Conservation (phyloP, 2,888 invertebrate species). For the Lasioglossum lativentre region DNA sequence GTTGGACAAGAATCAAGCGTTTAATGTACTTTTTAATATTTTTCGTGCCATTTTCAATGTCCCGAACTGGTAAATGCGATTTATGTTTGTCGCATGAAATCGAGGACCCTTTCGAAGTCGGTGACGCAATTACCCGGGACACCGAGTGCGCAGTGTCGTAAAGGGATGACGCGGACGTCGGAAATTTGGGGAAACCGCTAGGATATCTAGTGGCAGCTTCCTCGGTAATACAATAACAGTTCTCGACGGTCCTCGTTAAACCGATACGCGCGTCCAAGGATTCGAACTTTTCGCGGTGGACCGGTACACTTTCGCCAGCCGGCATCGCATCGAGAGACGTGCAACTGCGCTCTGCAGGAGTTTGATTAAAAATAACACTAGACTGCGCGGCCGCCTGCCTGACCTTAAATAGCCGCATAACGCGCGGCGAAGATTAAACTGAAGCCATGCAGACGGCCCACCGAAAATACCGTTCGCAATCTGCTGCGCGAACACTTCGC, state of each 20-base stretch:
- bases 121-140: background rate
- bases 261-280: constrained; percentile 32
- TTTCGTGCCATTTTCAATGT: too few species aligned
- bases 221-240: background rate
- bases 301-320: background rate
- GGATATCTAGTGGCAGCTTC: background rate
- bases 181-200: constrained; percentile 10
- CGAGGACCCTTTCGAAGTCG: background rate
- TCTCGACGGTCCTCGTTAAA: constrained; percentile 25
- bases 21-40: too few species aligned
- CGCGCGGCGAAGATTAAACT: constrained; percentile 48
- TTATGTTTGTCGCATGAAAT: too few species aligned
- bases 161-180: constrained; percentile 1
- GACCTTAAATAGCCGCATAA: constrained; percentile 50
- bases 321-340: background rate
- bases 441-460: constrained; percentile 21
- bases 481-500: constrained; percentile 32
- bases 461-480: constrained; percentile 45
- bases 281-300: constrained; percentile 30
- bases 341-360: constrained; percentile 40
- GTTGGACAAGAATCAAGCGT: too few species aligned
- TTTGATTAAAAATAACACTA: constrained; percentile 60
- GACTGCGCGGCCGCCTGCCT: background rate
- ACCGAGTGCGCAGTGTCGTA: background rate
- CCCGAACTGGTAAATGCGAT: too few species aligned